Percentiles rank a stretch among this genome's conserved stretches.
phyloP scores from a whole-genome alignment of 2,888 invertebrate genomes.

The Calliopum simillimum region DNA sequence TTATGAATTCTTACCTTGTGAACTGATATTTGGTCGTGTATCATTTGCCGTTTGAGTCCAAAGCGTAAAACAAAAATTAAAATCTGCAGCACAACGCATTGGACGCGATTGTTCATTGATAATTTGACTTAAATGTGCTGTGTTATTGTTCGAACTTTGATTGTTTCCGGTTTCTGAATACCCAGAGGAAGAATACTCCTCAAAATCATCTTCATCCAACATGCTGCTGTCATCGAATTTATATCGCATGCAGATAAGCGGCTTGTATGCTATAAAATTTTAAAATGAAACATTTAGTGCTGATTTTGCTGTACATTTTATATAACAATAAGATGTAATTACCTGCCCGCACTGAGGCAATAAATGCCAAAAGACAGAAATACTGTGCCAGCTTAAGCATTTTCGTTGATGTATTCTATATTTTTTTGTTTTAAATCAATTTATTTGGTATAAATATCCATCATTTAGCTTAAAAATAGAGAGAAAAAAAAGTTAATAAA shows the following conservation, averaged over 20 bases:
- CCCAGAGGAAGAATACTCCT: slow-evolving; percentile 50
- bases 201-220: slow-evolving; percentile 56
- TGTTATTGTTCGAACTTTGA: slow-evolving; percentile 8
- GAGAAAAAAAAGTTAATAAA: too few species aligned
- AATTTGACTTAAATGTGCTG: slow-evolving; percentile 34
- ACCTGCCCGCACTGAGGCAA: slow-evolving; percentile 44
- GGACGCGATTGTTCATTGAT: slow-evolving; percentile 30
- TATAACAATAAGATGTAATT: slow-evolving; percentile 38
- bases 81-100: slow-evolving; percentile 55
- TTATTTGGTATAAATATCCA: too few species aligned
- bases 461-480: too few species aligned
- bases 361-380: slow-evolving; percentile 42
- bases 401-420: not conserved
- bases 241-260: slow-evolving; percentile 59
- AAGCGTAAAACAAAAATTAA: slow-evolving; percentile 59
- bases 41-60: slow-evolving; percentile 59
- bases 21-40: slow-evolving; percentile 50
- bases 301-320: not conserved
- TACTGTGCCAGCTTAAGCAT: slow-evolving; percentile 4
- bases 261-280: slow-evolving; percentile 50
- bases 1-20: slow-evolving; percentile 59
- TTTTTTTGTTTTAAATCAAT: not conserved
- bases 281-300: too few species aligned
- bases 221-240: slow-evolving; percentile 58
- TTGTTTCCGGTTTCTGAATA: slow-evolving; percentile 34